These are phyloP conservation scores for Amblyteles armatorius DNA, from an alignment of 2,888 invertebrate species.

Conservation along the genomic window DNA sequence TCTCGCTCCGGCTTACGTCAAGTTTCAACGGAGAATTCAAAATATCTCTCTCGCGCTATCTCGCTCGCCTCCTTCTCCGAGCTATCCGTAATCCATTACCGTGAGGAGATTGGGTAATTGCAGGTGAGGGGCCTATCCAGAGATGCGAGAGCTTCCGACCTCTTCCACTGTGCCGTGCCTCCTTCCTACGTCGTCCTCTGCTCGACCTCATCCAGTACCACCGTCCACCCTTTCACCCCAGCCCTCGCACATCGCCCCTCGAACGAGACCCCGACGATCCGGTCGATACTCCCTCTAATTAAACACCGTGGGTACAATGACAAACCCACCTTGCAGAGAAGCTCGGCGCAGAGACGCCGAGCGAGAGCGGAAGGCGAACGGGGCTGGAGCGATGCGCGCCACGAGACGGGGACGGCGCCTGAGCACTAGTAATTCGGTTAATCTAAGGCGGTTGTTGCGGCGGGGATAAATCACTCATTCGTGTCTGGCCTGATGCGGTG, in stretches of 20 bases:
- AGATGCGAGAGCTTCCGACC: slow-evolving; percentile 74
- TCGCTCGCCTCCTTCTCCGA: slow-evolving; percentile 46
- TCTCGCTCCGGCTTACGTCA: slow-evolving; percentile 44
- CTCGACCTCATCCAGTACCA: slow-evolving; percentile 60
- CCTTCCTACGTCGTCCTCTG: slow-evolving; percentile 35
- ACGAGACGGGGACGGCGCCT: slow-evolving; percentile 38
- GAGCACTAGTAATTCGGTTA: slow-evolving; percentile 79
- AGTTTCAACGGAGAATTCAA: slow-evolving; percentile 37
- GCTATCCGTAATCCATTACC: slow-evolving; percentile 82
- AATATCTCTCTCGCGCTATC: slow-evolving; percentile 41
- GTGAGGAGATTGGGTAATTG: slow-evolving; percentile 82
- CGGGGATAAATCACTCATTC: slow-evolving; percentile 80
- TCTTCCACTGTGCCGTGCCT: slow-evolving; percentile 59
- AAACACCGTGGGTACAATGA: slow-evolving; percentile 82
- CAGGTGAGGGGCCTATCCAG: slow-evolving; percentile 81
- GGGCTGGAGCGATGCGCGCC: slow-evolving; percentile 17
- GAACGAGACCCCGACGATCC: slow-evolving; percentile 62
- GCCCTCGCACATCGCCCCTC: slow-evolving; percentile 9
- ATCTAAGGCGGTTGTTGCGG: slow-evolving; percentile 81
- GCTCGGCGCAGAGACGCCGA: slow-evolving; percentile 47
- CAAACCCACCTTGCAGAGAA: slow-evolving; percentile 80
- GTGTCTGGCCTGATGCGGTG: slow-evolving; percentile 67
- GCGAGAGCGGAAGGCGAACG: slow-evolving; percentile 20
- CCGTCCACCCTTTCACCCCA: slow-evolving; percentile 62
- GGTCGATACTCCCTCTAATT: slow-evolving; percentile 82